These are phyloP conservation scores for Ammodytes dubius DNA, from an alignment of 2,113 vertebrate genomes.

Conservation along the genomic window DNA sequence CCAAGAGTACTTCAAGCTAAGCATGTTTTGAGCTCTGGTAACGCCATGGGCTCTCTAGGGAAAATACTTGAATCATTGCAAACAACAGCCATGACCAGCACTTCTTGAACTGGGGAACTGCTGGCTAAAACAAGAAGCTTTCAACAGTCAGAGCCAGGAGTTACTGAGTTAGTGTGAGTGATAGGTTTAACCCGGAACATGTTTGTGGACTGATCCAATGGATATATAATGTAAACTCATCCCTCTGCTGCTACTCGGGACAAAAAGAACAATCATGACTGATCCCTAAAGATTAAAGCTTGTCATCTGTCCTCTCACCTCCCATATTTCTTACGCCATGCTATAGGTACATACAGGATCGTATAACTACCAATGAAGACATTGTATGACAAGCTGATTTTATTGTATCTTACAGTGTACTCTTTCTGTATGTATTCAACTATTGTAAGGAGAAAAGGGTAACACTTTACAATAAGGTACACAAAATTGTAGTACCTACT, in stretches of 20 bases:
- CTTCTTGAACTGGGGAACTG: slow-evolving; percentile 18
- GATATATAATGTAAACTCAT: slow-evolving; percentile 7
- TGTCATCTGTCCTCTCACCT: slow-evolving; percentile 10
- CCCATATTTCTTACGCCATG: not conserved
- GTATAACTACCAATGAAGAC: no score
- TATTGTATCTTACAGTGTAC: not conserved
- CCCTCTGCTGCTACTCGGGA: slow-evolving; percentile 22
- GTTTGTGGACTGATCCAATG: slow-evolving; percentile 39
- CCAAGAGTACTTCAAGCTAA: slow-evolving; percentile 27
- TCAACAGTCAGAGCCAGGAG: not conserved
- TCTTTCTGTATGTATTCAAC: not conserved
- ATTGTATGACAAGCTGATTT: not conserved
- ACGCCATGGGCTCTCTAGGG: not conserved
- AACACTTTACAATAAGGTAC: no score
- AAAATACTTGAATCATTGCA: slow-evolving; percentile 34
- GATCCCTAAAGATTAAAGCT: slow-evolving; percentile 50
- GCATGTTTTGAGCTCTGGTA: slow-evolving; percentile 30
- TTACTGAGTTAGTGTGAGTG: slow-evolving; percentile 11
- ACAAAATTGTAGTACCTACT: no score
- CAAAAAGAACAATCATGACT: slow-evolving; percentile 33
- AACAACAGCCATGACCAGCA: slow-evolving; percentile 22
- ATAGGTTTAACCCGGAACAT: slow-evolving; percentile 36
- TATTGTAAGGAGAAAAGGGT: not conserved
- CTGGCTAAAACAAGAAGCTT: not conserved
- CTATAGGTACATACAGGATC: no score